phyloP scores from a whole-genome alignment of 2,797 vertebrate genomes.

The Sebastes kiyomatsui region DNA sequence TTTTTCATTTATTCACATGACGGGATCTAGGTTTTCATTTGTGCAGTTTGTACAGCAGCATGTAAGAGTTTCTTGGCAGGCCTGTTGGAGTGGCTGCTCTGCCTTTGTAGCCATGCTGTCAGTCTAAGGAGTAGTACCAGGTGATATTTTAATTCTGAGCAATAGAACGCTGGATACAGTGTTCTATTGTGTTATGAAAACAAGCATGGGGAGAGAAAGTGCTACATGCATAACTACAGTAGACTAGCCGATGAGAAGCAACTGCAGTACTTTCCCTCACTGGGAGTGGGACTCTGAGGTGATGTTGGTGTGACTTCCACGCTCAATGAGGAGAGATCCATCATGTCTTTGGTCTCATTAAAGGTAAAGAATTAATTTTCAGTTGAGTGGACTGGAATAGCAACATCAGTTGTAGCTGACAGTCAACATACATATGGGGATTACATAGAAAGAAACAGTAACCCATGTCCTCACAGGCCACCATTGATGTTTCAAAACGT shows the following conservation, averaged over 20 bases:
- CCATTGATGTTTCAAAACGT: not conserved
- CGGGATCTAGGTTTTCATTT: not conserved
- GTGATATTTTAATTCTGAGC: not conserved
- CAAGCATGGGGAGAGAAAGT: not conserved
- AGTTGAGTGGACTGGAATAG: not conserved
- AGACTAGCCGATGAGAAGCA: not conserved
- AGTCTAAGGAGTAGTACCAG: not conserved
- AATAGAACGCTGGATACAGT: not conserved
- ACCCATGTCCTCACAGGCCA: not conserved
- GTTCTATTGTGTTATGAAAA: not conserved
- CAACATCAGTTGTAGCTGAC: not conserved
- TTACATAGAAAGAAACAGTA: not conserved
- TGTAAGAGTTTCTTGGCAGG: not conserved
- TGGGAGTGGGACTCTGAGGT: not conserved
- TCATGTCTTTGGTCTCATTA: not conserved
- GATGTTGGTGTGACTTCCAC: not conserved
- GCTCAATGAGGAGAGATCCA: not conserved
- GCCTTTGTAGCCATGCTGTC: not conserved
- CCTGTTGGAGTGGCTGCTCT: slow-evolving; percentile 1
- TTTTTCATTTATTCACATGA: slow-evolving; percentile 1
- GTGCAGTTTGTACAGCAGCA: not conserved
- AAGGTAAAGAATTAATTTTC: not conserved
- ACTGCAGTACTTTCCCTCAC: not conserved
- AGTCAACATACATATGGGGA: not conserved
- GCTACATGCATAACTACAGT: not conserved